phyloP scores from a whole-genome alignment of 2,797 vertebrate species.

The Tadarida brasiliensis region DNA sequence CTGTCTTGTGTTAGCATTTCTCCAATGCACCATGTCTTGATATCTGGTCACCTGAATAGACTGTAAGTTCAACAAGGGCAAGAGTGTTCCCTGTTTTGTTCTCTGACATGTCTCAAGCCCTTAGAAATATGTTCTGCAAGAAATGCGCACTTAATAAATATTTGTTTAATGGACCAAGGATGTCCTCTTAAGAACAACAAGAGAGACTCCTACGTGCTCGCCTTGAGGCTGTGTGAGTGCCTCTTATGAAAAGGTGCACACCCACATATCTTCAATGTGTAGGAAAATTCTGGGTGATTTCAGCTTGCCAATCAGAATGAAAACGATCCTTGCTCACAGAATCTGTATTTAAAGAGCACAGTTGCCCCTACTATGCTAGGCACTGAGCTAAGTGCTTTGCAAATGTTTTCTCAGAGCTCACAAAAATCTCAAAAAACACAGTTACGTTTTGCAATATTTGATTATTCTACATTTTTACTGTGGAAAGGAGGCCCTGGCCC shows the following conservation, averaged over 20 bases:
- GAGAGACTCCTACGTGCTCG: not conserved
- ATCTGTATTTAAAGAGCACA: not conserved
- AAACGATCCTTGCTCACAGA: not conserved
- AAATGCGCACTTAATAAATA: not conserved
- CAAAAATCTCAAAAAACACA: not conserved
- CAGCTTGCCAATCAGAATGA: not conserved
- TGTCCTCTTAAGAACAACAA: not conserved
- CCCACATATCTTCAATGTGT: rapidly evolving
- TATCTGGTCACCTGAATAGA: not conserved
- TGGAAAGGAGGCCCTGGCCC: not conserved
- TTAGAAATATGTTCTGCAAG: not conserved
- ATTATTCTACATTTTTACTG: not conserved
- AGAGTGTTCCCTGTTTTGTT: not conserved
- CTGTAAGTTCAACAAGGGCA: not conserved
- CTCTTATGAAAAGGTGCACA: not conserved
- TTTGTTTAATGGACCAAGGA: not conserved
- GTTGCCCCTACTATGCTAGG: not conserved
- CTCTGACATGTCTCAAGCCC: not conserved
- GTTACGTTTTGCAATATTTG: not conserved
- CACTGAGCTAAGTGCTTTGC: not conserved
- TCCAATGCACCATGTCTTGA: not conserved
- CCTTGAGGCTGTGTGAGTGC: not conserved
- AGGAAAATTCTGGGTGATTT: not conserved
- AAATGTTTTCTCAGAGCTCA: not conserved
- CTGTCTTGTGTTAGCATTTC: not conserved